Base-by-base conservation (phyloP, 37 sponge, comb jelly and placozoan species). In the Mnemiopsis leidyi region DNA sequence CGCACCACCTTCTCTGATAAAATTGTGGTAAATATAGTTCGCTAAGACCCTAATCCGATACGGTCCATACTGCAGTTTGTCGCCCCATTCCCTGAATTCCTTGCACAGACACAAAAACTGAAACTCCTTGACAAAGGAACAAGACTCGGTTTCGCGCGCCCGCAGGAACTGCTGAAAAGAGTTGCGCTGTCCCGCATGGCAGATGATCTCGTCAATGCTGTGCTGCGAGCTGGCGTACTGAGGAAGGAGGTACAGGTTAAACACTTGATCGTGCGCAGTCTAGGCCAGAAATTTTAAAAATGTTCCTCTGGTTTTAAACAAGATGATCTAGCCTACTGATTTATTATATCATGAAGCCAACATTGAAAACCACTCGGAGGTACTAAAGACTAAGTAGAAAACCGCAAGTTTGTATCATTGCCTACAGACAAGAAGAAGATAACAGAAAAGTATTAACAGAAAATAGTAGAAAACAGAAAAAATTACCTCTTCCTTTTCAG, bases 91-190 rank as follows among this genome's bases (percentile, higher is more conserved):
- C 82, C 36, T 32, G 36, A 79, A 35, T 36, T 79, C 82, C 82
- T 35, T 32, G 82, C 82, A 79, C 36, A 79, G 82, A 79, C 82
- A 79, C 36, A 79, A 36, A 33, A 79, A 79, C 82, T 79, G 37
- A 23, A 79, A 79, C 35, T 35, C 38, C 82, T 79, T 32, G 82
- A 79, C 35, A 33, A 79, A 79, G 82, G 82, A 79, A 16, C 82
- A 32, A 9, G 35, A 35, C 5, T 23, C 20, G 36, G 37, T 79
- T 16, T 79, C 82, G 20, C 38, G 35, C 20, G 82, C 38, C 32
- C 38, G 82, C 30, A 79, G 37, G 37, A 79, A 79, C 35, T 35
- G 35, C 9, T 32, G 37, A 33, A 79, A 79, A 29, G 82, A 79
- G 35, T 79, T 79, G 23, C 82, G 82, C 38, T 79, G 82, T 23